phyloP scores from a whole-genome alignment of 2,113 vertebrate genomes.

The Sclerurus mexicanus region DNA sequence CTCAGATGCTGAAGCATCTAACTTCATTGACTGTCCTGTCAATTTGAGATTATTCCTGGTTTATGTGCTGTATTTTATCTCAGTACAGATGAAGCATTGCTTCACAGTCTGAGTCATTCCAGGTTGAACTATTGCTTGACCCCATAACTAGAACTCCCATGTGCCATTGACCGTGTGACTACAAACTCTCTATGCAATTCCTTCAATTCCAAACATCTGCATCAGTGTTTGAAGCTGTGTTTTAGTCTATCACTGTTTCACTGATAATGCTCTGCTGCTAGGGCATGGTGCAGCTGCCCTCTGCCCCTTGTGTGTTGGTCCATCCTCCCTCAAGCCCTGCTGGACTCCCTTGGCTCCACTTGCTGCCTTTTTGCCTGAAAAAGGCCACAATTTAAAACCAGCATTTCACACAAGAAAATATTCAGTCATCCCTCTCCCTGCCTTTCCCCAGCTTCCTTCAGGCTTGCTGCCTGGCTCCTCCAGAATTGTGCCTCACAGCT shows the following conservation, averaged over 20 bases:
- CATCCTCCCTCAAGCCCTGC: not conserved
- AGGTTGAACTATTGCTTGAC: not conserved
- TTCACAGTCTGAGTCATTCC: not conserved
- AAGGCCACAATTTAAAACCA: not conserved
- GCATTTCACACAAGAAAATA: not conserved
- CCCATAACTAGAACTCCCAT: not conserved
- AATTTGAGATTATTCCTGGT: not conserved
- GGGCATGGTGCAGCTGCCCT: fast-evolving
- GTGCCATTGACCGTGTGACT: not conserved
- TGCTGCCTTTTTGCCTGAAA: not conserved
- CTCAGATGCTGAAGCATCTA: not conserved
- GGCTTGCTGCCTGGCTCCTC: not conserved
- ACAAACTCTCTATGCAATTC: not conserved
- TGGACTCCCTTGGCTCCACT: not conserved
- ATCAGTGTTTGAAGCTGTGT: not conserved
- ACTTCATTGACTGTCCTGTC: not conserved
- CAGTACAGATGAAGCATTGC: not conserved
- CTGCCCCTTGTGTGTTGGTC: not conserved
- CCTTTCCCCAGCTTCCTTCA: not conserved
- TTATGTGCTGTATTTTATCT: not conserved
- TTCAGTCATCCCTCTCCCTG: not conserved
- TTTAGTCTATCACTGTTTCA: not conserved
- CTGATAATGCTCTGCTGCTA: not conserved
- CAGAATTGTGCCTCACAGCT: not conserved
- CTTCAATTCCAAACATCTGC: not conserved